Conservation (phyloP, 2,888 invertebrate genomes). For the Glyphotaelius pellucidus region DNA sequence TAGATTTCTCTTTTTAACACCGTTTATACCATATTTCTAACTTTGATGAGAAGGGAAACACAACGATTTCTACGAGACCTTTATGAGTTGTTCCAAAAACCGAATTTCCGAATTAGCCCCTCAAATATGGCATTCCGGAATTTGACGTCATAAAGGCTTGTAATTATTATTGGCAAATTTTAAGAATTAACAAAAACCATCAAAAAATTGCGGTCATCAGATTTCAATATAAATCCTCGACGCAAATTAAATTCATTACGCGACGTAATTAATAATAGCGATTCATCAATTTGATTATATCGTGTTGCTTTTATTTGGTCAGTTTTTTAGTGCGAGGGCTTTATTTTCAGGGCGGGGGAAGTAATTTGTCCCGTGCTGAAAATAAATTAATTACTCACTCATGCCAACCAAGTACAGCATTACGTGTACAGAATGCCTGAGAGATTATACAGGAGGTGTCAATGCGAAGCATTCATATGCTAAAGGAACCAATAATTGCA, state of each 20-base stretch:
- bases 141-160: background rate
- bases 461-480: background rate
- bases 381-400: constrained; percentile 2
- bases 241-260: background rate
- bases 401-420: background rate
- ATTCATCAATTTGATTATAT: background rate
- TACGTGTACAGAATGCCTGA: background rate
- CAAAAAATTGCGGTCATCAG: background rate
- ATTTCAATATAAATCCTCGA: background rate
- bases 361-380: constrained; percentile 2
- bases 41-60: no score
- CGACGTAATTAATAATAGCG: background rate
- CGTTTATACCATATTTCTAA: no score
- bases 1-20: no score
- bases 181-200: background rate
- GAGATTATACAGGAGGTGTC: background rate
- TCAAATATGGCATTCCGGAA: no score
- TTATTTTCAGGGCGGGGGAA: constrained; percentile 1
- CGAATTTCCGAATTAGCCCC: no score
- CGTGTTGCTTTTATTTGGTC: background rate
- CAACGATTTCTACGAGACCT: no score
- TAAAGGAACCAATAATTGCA: background rate
- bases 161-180: background rate
- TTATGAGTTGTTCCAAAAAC: no score
- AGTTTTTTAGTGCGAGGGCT: background rate